These are phyloP conservation scores for Manis pentadactyla DNA, from an alignment of 2,797 vertebrate genomes.

Conservation along the genomic window DNA sequence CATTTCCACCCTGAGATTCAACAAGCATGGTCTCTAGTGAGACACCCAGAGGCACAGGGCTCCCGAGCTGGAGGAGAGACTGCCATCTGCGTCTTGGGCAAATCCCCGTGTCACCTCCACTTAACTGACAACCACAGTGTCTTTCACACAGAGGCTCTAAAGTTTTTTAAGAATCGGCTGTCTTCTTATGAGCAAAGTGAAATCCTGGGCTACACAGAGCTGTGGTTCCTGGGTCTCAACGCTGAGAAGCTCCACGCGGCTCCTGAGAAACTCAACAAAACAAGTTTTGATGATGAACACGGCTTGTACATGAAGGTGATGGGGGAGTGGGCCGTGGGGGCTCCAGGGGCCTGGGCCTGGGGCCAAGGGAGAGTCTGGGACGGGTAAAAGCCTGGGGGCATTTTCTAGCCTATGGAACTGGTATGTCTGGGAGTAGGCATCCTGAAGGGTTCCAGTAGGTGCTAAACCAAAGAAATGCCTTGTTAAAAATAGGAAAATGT, in stretches of 20 bases:
- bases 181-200: constrained; percentile 95
- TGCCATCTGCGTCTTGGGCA: too few species aligned
- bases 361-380: not conserved
- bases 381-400: not conserved
- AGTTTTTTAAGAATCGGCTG: constrained; percentile 92
- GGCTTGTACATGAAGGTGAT: constrained; percentile 96
- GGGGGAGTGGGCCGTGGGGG: not conserved
- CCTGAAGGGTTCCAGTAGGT: not conserved
- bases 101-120: not conserved
- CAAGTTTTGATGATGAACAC: constrained; percentile 94
- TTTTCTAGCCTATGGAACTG: not conserved
- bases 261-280: constrained; percentile 90
- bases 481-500: not conserved
- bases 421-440: not conserved
- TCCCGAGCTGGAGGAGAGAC: not conserved
- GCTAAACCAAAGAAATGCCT: not conserved
- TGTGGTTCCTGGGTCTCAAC: constrained; percentile 96
- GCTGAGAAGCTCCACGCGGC: constrained; percentile 93
- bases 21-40: not conserved
- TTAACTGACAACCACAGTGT: not conserved
- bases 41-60: not conserved
- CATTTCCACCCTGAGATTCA: not conserved
- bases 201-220: constrained; percentile 94
- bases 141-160: constrained; percentile 92
- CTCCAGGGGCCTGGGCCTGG: not conserved